Conservation (phyloP, 2,888 invertebrate species). For the Caenorhabditis panamensis region DNA sequence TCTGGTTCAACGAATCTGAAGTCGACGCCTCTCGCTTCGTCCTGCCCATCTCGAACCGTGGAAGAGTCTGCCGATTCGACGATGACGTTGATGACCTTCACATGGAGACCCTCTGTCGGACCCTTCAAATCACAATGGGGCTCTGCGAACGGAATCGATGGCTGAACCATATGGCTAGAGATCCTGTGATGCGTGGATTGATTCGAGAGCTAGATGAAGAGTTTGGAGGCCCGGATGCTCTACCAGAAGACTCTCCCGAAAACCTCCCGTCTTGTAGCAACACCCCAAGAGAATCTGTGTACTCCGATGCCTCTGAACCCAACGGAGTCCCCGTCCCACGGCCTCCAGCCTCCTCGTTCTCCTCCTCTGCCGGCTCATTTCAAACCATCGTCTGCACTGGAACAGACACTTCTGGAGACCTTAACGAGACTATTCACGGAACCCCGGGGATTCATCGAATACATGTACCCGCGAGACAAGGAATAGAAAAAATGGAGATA, state of each 20-base stretch:
- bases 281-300: neutral
- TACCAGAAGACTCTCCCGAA: neutral
- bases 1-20: slow-evolving; percentile 61
- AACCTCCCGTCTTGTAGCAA: neutral
- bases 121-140: slow-evolving; percentile 54
- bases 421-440: slow-evolving; percentile 8
- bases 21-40: slow-evolving; percentile 48
- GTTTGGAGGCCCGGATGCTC: slow-evolving; percentile 13
- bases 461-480: slow-evolving; percentile 28
- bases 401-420: slow-evolving; percentile 7
- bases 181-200: slow-evolving; percentile 55
- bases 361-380: slow-evolving; percentile 35
- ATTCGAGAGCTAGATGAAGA: slow-evolving; percentile 48
- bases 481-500: slow-evolving; percentile 56
- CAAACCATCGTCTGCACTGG: slow-evolving; percentile 32
- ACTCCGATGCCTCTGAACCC: neutral
- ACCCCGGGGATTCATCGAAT: slow-evolving; percentile 27
- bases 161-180: slow-evolving; percentile 61
- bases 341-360: slow-evolving; percentile 34
- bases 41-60: slow-evolving; percentile 49
- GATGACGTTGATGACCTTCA: slow-evolving; percentile 54
- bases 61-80: slow-evolving; percentile 56
- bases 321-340: neutral
- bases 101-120: slow-evolving; percentile 48
- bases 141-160: slow-evolving; percentile 62